phyloP scores from a whole-genome alignment of 1,140 invertebrate species.

The Nephotettix cincticeps region DNA sequence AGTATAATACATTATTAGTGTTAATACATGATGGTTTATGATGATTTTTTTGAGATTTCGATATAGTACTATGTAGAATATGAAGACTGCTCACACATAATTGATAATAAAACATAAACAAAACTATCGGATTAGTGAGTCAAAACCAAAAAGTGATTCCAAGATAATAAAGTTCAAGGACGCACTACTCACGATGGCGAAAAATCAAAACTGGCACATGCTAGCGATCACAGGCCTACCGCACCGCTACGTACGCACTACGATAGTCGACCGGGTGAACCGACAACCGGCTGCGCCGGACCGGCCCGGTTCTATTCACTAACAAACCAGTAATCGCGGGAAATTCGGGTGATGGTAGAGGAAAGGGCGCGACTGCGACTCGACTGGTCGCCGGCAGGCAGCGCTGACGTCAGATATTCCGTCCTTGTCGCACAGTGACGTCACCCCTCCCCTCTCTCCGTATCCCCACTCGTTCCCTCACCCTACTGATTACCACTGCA shows the following conservation, averaged over 20 bases:
- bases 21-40: too few species aligned
- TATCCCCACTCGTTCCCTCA: neutral
- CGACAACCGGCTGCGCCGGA: neutral
- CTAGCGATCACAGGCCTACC: neutral
- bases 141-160: too few species aligned
- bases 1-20: too few species aligned
- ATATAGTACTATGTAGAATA: too few species aligned
- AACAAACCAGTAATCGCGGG: slow-evolving; percentile 8
- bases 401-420: neutral
- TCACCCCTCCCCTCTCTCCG: neutral
- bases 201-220: neutral
- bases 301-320: neutral
- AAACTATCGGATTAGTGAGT: too few species aligned
- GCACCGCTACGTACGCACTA: neutral
- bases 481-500: too few species aligned
- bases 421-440: neutral
- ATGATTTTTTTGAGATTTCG: too few species aligned
- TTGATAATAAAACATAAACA: too few species aligned
- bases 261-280: neutral
- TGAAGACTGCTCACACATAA: too few species aligned
- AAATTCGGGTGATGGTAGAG: neutral
- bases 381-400: neutral
- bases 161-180: neutral
- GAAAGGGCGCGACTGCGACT: slow-evolving; percentile 8
- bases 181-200: neutral